Base-by-base conservation (phyloP, 2,888 invertebrate species). In the Cremastinae sp. region DNA sequence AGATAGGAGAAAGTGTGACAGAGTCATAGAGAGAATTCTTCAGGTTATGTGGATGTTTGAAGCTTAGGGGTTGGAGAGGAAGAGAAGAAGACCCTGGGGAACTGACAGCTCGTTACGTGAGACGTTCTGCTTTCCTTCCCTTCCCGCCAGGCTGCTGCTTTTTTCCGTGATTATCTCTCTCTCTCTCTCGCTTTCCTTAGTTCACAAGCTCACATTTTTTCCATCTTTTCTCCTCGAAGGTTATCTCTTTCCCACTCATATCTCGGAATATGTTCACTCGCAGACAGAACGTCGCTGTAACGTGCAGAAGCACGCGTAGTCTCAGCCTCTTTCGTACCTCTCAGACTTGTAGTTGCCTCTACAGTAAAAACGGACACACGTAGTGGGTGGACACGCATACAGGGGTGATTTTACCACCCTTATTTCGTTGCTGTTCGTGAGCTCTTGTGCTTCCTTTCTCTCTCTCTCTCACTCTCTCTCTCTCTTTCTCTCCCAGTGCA, bases 81-180 rank as follows among this genome's bases (percentile, higher is more conserved):
- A 74, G 79, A 81, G 80, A 72, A 82, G 85, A 87, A 88, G 83
- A 87, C 89, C 85, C 87, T 84, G 78, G 88, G 87, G 88, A 88
- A 82, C 83, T 84, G 82, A 86, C 87, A 89, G 88, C 89, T 89
- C 89, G 89, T 89, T 89, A 88, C 85, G 86, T 82, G 83, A 88
- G 85, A 87, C 86, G 85, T 86, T 85, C 83, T 83, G 82, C 59
- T 55, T 70, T 78, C 79, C 74, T 73, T 74, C 79, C 59, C 37
- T 43, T 53, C 53, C 56, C 56, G 35, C 47, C 71, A 66, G 65
- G 22, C 64, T 51, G n/a, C 64, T 53, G 14, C 35, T 7, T 14
- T 16, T 16, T 62, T 10, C 37, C 35, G n/a, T n/a, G 12, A 55
- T 59, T 22, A 61, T 22, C 69, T 61, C 62, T 56, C 43, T 53